phyloP scores from a whole-genome alignment of 2,113 vertebrate species.

The Arothron firmamentum region DNA sequence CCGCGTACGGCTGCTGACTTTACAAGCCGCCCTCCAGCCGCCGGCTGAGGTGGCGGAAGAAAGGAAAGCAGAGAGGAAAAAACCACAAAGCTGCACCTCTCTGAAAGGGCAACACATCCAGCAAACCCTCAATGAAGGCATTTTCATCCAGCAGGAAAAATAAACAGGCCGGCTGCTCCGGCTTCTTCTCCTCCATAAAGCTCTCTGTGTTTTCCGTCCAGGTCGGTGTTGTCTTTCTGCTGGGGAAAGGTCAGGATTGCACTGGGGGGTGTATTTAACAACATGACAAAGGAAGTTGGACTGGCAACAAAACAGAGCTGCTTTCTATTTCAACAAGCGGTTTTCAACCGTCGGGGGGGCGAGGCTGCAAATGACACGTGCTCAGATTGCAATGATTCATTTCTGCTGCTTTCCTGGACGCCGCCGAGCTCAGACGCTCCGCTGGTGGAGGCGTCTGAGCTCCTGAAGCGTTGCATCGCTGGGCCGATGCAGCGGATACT shows the following conservation, averaged over 20 bases:
- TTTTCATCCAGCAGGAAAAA: slow-evolving; percentile 69
- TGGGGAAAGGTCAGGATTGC: slow-evolving; percentile 23
- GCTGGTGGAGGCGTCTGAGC: too few species aligned
- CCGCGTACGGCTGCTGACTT: slow-evolving; percentile 66
- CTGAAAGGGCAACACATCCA: slow-evolving; percentile 61
- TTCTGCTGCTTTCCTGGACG: background rate
- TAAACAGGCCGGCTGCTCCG: slow-evolving; percentile 56
- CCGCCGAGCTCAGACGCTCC: too few species aligned
- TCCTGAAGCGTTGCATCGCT: too few species aligned
- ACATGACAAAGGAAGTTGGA: background rate
- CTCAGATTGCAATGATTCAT: background rate
- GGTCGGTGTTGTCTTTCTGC: slow-evolving; percentile 20
- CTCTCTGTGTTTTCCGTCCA: slow-evolving; percentile 20
- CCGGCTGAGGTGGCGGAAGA: slow-evolving; percentile 17
- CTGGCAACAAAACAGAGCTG: too few species aligned
- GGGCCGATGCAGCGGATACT: too few species aligned
- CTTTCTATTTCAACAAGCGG: too few species aligned
- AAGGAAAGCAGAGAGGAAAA: slow-evolving; percentile 22
- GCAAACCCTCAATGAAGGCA: slow-evolving; percentile 65
- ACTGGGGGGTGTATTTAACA: slow-evolving; percentile 29
- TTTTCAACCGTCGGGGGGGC: too few species aligned
- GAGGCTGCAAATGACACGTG: too few species aligned
- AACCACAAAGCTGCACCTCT: slow-evolving; percentile 34
- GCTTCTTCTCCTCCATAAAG: slow-evolving; percentile 38
- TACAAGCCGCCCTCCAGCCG: slow-evolving; percentile 59